Evolutionary conservation across 2,888 invertebrate genomes (phyloP).

Genomic region (Hymenopus coronatus): DNA sequence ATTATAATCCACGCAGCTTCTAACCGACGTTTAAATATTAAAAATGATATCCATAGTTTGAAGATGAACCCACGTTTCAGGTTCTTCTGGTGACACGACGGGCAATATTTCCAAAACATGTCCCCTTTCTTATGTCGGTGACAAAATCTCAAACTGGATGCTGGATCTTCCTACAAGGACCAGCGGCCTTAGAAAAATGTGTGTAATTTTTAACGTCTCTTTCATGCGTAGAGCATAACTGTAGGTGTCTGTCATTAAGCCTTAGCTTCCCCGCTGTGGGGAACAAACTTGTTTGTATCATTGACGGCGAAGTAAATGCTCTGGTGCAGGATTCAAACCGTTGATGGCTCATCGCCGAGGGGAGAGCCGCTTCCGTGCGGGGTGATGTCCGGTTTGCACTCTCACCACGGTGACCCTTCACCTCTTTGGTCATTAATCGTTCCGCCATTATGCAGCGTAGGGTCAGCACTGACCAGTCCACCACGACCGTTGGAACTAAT

Average conservation of each 20-base stretch:
- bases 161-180: neutral
- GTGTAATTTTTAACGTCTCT: conserved; percentile 13
- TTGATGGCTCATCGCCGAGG: conserved; percentile 7
- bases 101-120: too few species aligned
- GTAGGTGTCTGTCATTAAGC: conserved; percentile 15
- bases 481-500: conserved; percentile 22
- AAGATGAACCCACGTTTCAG: neutral
- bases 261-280: neutral
- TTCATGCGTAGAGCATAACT: neutral
- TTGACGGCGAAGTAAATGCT: too few species aligned
- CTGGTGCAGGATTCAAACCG: conserved; percentile 4
- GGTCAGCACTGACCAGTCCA: conserved; percentile 25
- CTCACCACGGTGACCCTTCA: conserved; percentile 22
- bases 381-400: neutral
- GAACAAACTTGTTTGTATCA: conserved; percentile 4
- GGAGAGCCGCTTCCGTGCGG: conserved; percentile 14
- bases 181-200: neutral
- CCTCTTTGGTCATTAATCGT: conserved; percentile 30
- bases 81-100: neutral
- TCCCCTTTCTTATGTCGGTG: too few species aligned
- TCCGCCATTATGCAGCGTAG: conserved; percentile 24
- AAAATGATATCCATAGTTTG: neutral
- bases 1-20: neutral
- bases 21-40: neutral
- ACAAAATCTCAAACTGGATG: neutral